Conservation (phyloP, 2,888 invertebrate species). For the Lepeophtheirus nordmannii region DNA sequence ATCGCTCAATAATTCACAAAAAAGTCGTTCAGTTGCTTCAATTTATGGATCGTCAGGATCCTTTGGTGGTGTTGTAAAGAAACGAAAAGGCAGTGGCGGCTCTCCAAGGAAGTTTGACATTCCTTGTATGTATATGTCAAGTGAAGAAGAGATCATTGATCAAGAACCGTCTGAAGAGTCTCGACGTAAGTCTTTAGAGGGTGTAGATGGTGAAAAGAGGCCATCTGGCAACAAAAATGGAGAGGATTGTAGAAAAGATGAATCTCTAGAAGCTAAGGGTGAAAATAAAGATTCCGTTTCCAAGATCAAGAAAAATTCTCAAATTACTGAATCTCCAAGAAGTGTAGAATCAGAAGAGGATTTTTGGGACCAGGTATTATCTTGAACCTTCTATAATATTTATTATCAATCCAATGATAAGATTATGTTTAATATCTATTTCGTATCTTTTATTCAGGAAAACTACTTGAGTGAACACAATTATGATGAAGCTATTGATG, state of each 20-base stretch:
- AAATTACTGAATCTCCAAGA: not conserved
- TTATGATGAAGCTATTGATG: conserved; percentile 20
- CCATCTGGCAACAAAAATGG: not conserved
- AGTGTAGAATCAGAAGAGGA: conserved; percentile 4
- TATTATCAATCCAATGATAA: not conserved
- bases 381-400: too few relatives aligned
- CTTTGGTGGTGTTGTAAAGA: not conserved
- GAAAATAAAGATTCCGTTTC: not conserved
- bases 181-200: not conserved
- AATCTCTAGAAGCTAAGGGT: not conserved
- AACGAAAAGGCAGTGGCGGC: not conserved
- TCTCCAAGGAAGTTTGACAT: not conserved
- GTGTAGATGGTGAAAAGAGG: not conserved
- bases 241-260: not conserved
- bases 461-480: conserved; percentile 21
- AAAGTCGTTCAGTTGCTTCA: not conserved
- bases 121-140: not conserved
- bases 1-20: not conserved
- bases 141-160: too few relatives aligned
- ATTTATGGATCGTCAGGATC: not conserved
- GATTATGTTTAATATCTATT: not conserved
- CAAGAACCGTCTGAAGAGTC: not conserved
- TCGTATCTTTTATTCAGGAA: conserved; percentile 6
- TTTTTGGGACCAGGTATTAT: not conserved
- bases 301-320: not conserved